phyloP scores from a whole-genome alignment of 2,113 vertebrate genomes.

The Onychorhynchus coronatus region DNA sequence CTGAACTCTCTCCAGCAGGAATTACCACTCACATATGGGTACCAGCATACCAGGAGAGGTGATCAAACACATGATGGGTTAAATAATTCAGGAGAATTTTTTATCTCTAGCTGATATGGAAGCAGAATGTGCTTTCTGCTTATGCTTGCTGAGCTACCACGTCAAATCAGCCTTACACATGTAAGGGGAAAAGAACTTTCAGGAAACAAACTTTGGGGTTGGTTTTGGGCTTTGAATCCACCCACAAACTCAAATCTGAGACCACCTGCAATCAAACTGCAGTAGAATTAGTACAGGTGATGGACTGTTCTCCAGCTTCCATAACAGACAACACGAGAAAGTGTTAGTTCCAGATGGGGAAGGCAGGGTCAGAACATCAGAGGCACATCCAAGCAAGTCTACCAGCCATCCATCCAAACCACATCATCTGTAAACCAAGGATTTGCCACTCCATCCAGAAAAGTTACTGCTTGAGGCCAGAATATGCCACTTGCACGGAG shows the following conservation, averaged over 20 bases:
- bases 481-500: neutral
- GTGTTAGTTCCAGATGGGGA: neutral
- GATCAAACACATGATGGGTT: neutral
- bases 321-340: neutral
- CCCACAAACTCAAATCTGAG: neutral
- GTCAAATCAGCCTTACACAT: neutral
- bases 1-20: neutral
- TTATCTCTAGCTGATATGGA: neutral
- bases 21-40: neutral
- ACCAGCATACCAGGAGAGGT: neutral
- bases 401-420: neutral
- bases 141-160: neutral
- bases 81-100: neutral
- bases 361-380: neutral
- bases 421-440: neutral
- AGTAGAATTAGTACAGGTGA: neutral
- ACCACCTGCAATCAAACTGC: neutral
- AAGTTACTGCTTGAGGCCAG: neutral
- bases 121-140: neutral
- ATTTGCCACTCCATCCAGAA: rapidly evolving
- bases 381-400: neutral
- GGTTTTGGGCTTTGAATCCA: neutral
- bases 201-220: neutral
- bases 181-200: neutral
- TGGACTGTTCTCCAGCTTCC: neutral